These are phyloP conservation scores for Ellobius talpinus DNA, from an alignment of 2,113 vertebrate genomes.

Conservation along the genomic window DNA sequence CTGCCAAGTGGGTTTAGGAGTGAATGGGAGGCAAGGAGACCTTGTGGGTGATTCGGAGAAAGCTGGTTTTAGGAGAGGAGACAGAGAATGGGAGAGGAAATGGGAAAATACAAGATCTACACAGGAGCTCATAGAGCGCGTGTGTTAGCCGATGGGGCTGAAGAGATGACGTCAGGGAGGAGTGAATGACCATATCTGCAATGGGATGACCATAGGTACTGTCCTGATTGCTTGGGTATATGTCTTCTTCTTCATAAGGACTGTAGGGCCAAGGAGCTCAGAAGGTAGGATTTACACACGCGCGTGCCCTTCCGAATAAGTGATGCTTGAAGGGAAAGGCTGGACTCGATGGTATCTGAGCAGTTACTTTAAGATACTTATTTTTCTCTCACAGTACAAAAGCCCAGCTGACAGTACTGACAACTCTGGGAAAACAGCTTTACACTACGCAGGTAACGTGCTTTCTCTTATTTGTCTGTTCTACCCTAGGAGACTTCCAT, in stretches of 20 bases:
- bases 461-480: neutral
- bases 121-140: neutral
- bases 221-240: neutral
- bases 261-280: neutral
- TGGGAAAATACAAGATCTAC: neutral
- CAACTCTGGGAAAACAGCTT: conserved; percentile 91
- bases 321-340: neutral
- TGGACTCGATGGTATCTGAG: neutral
- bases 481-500: neutral
- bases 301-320: neutral
- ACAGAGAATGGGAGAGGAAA: neutral
- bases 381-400: conserved; percentile 89
- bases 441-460: conserved; percentile 95
- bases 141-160: neutral
- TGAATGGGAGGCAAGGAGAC: neutral
- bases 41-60: neutral
- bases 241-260: neutral
- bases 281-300: neutral
- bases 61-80: neutral
- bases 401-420: conserved; percentile 91
- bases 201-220: neutral
- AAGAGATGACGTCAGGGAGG: neutral
- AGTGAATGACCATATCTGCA: rapidly evolving
- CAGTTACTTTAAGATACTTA: neutral
- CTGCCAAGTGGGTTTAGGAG: neutral